These are phyloP conservation scores for Amphilophus citrinellus DNA, from an alignment of 2,113 vertebrate species.

Conservation along the genomic window DNA sequence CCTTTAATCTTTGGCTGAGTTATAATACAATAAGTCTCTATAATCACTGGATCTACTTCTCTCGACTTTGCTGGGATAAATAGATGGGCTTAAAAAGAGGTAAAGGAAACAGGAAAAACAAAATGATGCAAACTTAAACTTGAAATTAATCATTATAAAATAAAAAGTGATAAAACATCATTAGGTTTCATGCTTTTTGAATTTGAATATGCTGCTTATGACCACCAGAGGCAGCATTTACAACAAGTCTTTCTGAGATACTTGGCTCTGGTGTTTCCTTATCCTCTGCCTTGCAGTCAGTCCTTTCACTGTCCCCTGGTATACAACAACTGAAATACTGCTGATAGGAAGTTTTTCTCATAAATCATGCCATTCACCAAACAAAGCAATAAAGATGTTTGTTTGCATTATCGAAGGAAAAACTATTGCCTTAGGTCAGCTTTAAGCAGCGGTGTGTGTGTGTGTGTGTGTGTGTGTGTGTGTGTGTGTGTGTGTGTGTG, in stretches of 20 bases:
- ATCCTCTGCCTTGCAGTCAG: constrained; percentile 54
- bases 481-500: too few species aligned
- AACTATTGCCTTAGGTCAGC: constrained; percentile 70
- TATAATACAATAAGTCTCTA: constrained; percentile 71
- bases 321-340: constrained; percentile 86
- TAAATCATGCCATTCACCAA: constrained; percentile 90
- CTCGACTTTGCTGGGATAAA: constrained; percentile 56
- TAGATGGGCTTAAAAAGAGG: constrained; percentile 30
- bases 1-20: constrained; percentile 71
- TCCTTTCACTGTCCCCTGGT: constrained; percentile 67
- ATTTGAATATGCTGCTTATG: constrained; percentile 6
- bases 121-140: constrained; percentile 47
- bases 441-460: constrained; percentile 55
- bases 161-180: constrained; percentile 17
- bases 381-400: constrained; percentile 83
- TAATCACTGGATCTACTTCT: constrained; percentile 64
- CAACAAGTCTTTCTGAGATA: constrained; percentile 27
- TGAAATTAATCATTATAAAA: constrained; percentile 41
- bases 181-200: constrained; percentile 18
- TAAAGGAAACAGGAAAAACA: constrained; percentile 11
- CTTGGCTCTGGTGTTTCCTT: constrained; percentile 35
- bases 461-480: too few species aligned
- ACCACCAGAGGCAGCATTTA: constrained; percentile 68
- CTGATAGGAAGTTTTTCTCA: constrained; percentile 88
- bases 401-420: constrained; percentile 82